These are phyloP conservation scores for Ceuthmochares aereus DNA, from an alignment of 2,113 vertebrate species.

Conservation along the genomic window DNA sequence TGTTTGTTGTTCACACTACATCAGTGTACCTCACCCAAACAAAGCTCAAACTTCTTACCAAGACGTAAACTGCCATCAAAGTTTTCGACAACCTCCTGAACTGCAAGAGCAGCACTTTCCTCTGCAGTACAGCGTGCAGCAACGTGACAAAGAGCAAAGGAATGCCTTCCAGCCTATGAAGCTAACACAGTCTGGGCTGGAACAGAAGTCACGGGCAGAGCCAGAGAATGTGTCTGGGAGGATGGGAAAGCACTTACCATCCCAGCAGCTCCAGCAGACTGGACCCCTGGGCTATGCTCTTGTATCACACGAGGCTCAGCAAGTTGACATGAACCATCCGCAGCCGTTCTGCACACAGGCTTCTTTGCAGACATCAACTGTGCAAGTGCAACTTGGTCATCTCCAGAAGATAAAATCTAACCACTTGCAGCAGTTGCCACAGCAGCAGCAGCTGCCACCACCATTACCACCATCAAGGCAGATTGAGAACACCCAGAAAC, in stretches of 20 bases:
- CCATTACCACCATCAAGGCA: neutral
- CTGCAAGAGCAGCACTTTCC: conserved; percentile 61
- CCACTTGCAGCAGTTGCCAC: conserved; percentile 47
- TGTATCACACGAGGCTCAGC: conserved; percentile 43
- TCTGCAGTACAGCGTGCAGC: conserved; percentile 64
- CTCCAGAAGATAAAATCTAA: conserved; percentile 73
- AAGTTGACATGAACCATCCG: conserved; percentile 48
- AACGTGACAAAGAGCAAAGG: conserved; percentile 66
- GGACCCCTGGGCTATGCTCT: conserved; percentile 60
- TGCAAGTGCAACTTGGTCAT: conserved; percentile 75
- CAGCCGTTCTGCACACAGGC: conserved; percentile 46
- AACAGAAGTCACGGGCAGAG: conserved; percentile 40
- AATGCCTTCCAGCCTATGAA: conserved; percentile 57
- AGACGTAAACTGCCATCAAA: conserved; percentile 27
- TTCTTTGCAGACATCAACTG: conserved; percentile 61
- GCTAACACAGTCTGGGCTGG: conserved; percentile 61
- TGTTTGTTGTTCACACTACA: conserved; percentile 86
- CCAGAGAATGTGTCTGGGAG: conserved; percentile 7
- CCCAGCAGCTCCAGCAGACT: conserved; percentile 73
- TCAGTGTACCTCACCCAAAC: conserved; percentile 63
- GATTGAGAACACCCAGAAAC: conserved; percentile 58
- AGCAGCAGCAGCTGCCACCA: conserved; percentile 26
- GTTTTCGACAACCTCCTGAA: conserved; percentile 65
- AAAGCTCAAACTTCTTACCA: conserved; percentile 69
- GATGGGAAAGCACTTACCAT: conserved; percentile 70